Conservation (phyloP, 2,797 vertebrate genomes). For the Pteronotus mesoamericanus region DNA sequence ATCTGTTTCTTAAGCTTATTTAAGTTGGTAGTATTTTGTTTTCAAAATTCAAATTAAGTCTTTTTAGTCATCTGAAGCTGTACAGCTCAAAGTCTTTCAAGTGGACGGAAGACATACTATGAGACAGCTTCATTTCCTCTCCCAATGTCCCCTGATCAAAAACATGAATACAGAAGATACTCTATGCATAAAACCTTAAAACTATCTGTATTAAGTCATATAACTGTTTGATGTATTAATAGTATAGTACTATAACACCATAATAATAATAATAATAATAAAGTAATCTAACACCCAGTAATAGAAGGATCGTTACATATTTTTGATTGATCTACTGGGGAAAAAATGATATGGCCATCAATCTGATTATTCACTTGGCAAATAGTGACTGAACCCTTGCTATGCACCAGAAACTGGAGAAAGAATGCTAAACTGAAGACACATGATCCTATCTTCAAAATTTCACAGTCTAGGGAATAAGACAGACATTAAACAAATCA, state of each 20-base stretch:
- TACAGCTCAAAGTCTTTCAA: neutral
- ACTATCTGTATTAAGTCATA: neutral
- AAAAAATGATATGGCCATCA: neutral
- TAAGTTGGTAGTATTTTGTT: constrained; percentile 7
- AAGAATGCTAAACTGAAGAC: neutral
- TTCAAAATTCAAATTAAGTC: constrained; percentile 26
- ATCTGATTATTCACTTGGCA: constrained; percentile 5
- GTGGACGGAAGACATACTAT: neutral
- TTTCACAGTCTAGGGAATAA: neutral
- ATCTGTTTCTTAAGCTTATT: neutral
- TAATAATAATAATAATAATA: neutral
- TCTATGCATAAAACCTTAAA: neutral
- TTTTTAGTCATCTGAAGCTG: neutral
- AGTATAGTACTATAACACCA: neutral
- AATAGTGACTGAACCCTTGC: neutral
- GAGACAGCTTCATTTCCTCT: neutral
- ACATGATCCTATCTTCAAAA: neutral
- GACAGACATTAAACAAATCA: neutral
- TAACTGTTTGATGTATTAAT: neutral
- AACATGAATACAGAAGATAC: neutral
- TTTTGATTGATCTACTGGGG: neutral
- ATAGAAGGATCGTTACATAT: neutral
- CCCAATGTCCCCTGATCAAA: neutral
- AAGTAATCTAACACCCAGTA: neutral
- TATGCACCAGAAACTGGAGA: neutral